Percentiles rank a stretch among this genome's conserved stretches.
These are phyloP conservation scores for Oryzias curvinotus DNA, from an alignment of 2,113 vertebrate species.

Conservation along the genomic window DNA sequence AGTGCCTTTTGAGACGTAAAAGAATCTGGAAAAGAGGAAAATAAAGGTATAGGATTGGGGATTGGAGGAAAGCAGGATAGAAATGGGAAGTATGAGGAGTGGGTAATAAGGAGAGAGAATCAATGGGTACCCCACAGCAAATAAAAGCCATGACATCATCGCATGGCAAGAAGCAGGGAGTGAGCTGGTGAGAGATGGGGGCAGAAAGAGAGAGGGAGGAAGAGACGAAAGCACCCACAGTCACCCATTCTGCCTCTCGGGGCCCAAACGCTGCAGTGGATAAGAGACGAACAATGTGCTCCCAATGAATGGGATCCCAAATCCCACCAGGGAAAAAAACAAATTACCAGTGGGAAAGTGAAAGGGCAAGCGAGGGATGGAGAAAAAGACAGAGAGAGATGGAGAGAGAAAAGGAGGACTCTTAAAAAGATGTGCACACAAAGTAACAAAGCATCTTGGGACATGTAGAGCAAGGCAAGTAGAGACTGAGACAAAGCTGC, in stretches of 20 bases:
- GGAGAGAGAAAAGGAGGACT: constrained; percentile 53
- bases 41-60: constrained; percentile 41
- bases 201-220: constrained; percentile 18
- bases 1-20: constrained; percentile 63
- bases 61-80: constrained; percentile 18
- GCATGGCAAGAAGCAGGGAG: constrained; percentile 60
- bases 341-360: constrained; percentile 70
- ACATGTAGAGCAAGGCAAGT: constrained; percentile 75
- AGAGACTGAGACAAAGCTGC: constrained; percentile 67
- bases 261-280: constrained; percentile 70
- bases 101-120: constrained; percentile 64
- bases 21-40: constrained; percentile 59
- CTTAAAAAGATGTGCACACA: constrained; percentile 69
- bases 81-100: constrained; percentile 59
- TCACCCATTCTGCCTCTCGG: constrained; percentile 64
- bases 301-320: constrained; percentile 71
- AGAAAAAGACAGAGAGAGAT: constrained; percentile 57
- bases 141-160: constrained; percentile 77
- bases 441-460: constrained; percentile 73
- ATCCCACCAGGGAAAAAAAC: constrained; percentile 68
- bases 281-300: constrained; percentile 69
- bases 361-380: constrained; percentile 46
- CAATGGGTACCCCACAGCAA: constrained; percentile 65
- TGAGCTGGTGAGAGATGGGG: constrained; percentile 33
- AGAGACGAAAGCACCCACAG: constrained; percentile 55